Conservation (phyloP, 2,113 vertebrate genomes). For the Phyllostomus hastatus region DNA sequence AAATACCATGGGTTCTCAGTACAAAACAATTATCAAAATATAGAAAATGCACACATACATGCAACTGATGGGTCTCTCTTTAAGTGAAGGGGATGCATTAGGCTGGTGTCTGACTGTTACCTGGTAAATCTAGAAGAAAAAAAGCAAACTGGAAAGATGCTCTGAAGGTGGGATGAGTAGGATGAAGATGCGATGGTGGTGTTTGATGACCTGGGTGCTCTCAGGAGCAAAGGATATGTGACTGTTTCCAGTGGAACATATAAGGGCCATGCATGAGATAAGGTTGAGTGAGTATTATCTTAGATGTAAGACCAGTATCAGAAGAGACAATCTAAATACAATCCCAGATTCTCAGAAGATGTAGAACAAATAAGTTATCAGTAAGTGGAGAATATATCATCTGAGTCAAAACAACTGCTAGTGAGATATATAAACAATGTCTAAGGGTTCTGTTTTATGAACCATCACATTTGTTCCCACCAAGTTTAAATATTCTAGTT, state of each 20-base stretch:
- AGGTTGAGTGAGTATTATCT: background rate
- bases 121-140: background rate
- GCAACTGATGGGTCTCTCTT: background rate
- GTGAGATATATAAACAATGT: background rate
- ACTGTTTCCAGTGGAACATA: background rate
- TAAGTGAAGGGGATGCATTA: background rate
- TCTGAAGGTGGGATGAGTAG: background rate
- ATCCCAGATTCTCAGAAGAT: background rate
- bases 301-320: background rate
- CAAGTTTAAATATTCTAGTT: background rate
- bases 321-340: background rate
- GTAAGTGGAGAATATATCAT: background rate
- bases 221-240: background rate
- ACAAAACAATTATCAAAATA: background rate
- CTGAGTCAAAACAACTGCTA: background rate
- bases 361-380: background rate
- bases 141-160: background rate
- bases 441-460: background rate
- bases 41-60: background rate
- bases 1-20: background rate
- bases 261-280: background rate
- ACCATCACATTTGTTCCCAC: background rate
- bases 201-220: background rate
- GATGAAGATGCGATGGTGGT: background rate
- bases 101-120: background rate